Conservation (phyloP, 1,140 invertebrate genomes). For the Octopus bimaculoides region DNA sequence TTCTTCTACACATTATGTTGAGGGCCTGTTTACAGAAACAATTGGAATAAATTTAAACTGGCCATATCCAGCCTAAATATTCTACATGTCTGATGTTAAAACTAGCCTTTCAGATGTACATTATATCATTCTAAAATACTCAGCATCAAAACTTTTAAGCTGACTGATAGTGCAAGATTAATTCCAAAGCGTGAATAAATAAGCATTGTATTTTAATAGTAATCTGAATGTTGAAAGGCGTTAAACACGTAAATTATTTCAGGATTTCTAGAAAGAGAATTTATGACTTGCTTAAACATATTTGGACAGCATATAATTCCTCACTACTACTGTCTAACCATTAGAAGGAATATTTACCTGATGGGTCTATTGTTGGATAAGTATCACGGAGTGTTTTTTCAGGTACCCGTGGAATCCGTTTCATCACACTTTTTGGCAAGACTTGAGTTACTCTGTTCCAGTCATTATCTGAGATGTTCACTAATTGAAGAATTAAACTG, state of each 20-base stretch:
- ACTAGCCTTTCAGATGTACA: no score
- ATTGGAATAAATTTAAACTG: background rate
- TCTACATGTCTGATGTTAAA: background rate
- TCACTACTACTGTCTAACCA: background rate
- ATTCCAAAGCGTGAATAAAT: background rate
- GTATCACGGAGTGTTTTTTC: slow-evolving; percentile 17
- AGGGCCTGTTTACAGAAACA: background rate
- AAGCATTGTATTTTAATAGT: background rate
- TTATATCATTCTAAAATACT: no score
- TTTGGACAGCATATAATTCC: background rate
- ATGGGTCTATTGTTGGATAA: slow-evolving; percentile 16
- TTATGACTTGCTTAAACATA: background rate
- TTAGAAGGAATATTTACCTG: slow-evolving; percentile 13
- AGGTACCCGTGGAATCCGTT: slow-evolving; percentile 17
- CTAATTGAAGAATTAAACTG: slow-evolving; percentile 27
- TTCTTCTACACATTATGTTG: background rate
- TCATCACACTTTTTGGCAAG: slow-evolving; percentile 27
- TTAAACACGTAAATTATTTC: background rate
- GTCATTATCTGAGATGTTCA: slow-evolving; percentile 32
- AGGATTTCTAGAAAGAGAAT: background rate
- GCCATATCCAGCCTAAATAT: background rate
- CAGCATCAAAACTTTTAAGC: no score
- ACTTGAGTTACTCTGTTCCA: slow-evolving; percentile 37
- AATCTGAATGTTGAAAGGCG: background rate
- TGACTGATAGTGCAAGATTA: background rate